These are phyloP conservation scores for Lepidurus apus DNA, from an alignment of 1,140 invertebrate species.

Conservation along the genomic window DNA sequence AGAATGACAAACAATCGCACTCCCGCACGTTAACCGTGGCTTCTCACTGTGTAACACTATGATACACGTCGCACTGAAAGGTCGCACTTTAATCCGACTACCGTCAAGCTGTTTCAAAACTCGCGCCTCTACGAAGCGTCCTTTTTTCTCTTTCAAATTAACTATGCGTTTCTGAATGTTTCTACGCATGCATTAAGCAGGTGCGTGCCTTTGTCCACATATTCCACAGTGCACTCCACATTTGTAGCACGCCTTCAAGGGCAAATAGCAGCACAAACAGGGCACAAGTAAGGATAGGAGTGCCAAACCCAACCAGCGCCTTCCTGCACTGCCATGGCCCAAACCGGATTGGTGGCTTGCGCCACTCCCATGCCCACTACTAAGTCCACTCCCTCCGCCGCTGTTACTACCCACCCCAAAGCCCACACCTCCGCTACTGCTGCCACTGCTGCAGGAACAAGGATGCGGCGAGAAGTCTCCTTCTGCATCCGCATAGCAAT, in stretches of 20 bases:
- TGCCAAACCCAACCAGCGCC: slow-evolving; percentile 73
- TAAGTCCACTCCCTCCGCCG: slow-evolving; percentile 52
- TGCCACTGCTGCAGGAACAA: slow-evolving; percentile 59
- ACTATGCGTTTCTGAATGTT: not conserved
- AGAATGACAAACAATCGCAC: slow-evolving; percentile 28
- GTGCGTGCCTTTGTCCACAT: slow-evolving; percentile 52
- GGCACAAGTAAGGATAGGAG: slow-evolving; percentile 81
- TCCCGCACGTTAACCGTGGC: not conserved
- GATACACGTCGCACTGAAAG: slow-evolving; percentile 2
- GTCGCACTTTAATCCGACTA: not conserved
- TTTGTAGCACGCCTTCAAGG: slow-evolving; percentile 73
- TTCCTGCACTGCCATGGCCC: slow-evolving; percentile 48
- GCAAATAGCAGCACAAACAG: slow-evolving; percentile 88
- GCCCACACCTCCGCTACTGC: slow-evolving; percentile 45
- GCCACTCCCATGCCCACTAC: slow-evolving; percentile 47
- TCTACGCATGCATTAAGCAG: slow-evolving; percentile 40
- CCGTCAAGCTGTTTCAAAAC: too few species aligned
- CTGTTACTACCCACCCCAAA: slow-evolving; percentile 42
- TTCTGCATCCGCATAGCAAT: slow-evolving; percentile 82
- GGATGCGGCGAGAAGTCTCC: slow-evolving; percentile 64
- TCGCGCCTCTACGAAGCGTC: not conserved
- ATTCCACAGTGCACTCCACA: slow-evolving; percentile 50
- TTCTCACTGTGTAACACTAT: slow-evolving; percentile 7
- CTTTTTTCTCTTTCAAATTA: not conserved
- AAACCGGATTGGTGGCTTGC: slow-evolving; percentile 49